phyloP scores from a whole-genome alignment of 2,797 vertebrate species.

The Macropodus opercularis region DNA sequence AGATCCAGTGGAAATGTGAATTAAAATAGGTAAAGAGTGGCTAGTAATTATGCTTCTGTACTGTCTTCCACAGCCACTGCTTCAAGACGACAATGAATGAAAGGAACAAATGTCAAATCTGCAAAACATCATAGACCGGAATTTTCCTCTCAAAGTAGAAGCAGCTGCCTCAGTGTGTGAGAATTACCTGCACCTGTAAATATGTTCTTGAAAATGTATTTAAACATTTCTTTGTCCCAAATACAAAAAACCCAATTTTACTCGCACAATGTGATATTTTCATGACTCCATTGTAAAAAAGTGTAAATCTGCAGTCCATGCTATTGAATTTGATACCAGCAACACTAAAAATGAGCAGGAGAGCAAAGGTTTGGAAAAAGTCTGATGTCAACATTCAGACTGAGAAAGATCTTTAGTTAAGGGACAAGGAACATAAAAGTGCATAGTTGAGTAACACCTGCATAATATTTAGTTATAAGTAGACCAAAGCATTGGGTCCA shows the following conservation, averaged over 20 bases:
- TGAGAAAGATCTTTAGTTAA: too few relatives aligned
- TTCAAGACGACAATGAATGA: constrained; percentile 73
- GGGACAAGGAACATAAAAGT: too few relatives aligned
- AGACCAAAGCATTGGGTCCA: too few relatives aligned
- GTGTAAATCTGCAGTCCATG: too few relatives aligned
- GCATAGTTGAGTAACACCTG: too few relatives aligned
- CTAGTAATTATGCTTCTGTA: not conserved
- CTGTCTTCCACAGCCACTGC: constrained; percentile 70
- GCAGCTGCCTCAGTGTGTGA: not conserved
- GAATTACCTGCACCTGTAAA: constrained; percentile 25
- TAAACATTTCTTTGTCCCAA: constrained; percentile 28
- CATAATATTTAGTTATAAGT: too few relatives aligned
- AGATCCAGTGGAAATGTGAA: constrained; percentile 28
- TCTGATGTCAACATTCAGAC: too few relatives aligned
- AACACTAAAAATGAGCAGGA: too few relatives aligned
- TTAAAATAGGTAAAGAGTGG: not conserved
- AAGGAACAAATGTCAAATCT: not conserved
- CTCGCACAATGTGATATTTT: not conserved
- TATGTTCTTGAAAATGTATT: constrained; percentile 55
- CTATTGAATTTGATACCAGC: too few relatives aligned
- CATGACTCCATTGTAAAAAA: too few relatives aligned
- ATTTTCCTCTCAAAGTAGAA: constrained; percentile 23
- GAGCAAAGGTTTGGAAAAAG: too few relatives aligned
- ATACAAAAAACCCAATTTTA: constrained; percentile 28
- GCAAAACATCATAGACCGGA: constrained; percentile 2